phyloP scores from a whole-genome alignment of 2,888 invertebrate species.

The Syrphus vitripennis region DNA sequence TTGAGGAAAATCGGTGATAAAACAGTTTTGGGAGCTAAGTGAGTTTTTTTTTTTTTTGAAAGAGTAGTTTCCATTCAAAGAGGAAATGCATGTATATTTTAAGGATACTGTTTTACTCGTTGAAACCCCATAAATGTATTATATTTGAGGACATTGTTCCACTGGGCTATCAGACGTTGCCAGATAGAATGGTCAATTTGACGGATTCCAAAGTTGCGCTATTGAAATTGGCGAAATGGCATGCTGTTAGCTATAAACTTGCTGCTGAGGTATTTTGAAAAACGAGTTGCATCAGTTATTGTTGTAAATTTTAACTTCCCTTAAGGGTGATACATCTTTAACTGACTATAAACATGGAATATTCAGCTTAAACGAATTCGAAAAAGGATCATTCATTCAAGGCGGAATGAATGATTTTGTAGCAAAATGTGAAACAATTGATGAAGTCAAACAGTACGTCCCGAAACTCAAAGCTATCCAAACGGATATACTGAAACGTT shows the following conservation, averaged over 20 bases:
- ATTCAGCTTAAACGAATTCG: neutral
- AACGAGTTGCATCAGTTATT: no score
- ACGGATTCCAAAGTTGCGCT: constrained; percentile 64
- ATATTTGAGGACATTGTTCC: constrained; percentile 41
- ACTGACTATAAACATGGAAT: neutral
- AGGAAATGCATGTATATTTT: neutral
- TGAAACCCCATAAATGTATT: constrained; percentile 62
- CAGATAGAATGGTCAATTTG: constrained; percentile 4
- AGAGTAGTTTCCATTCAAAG: no score
- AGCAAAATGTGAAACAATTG: constrained; percentile 51
- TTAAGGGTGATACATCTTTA: constrained; percentile 3
- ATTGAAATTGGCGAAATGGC: constrained; percentile 73
- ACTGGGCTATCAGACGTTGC: constrained; percentile 6
- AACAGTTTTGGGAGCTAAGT: constrained; percentile 29
- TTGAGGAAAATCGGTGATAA: constrained; percentile 30
- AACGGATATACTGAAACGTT: constrained; percentile 29
- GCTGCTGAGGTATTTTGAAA: constrained; percentile 14
- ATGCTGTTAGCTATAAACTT: constrained; percentile 73
- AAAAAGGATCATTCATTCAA: constrained; percentile 7
- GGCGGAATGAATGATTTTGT: constrained; percentile 69
- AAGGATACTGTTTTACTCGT: constrained; percentile 19
- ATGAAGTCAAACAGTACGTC: constrained; percentile 66
- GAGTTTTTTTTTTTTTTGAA: neutral
- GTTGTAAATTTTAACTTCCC: no score
- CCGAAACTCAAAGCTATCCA: constrained; percentile 72